Evolutionary conservation across 2,888 invertebrate species (phyloP), one percentile per base, ranked within the genome.

Genomic region (Andrena fulva): DNA sequence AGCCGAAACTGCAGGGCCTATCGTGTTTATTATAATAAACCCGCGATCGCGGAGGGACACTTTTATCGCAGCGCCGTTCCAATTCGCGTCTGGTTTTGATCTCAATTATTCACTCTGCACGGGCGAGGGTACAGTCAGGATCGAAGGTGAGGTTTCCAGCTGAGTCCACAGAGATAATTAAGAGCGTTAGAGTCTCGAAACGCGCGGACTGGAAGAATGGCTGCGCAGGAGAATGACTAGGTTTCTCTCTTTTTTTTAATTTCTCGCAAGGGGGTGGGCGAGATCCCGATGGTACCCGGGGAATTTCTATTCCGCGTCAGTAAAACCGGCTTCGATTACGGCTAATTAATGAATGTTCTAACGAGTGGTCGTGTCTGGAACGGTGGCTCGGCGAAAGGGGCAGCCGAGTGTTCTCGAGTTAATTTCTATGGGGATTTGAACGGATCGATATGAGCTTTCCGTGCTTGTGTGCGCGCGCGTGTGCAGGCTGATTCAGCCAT

Each of bases 371-470:
- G 85, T 74, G 85, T 87, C 87, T 83, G 83, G 77, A 84, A 82
- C 71, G 76, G 76, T 81, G 76, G 63, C 69, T 76, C 64, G 76
- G 81, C 83, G 82, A 87, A 85, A 87, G 89, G 84, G 87, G 81
- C 85, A 87, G 83, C 76, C 85, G 85, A 88, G 87, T 82, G 89
- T 88, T 88, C 87, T 88, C 85, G 84, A 89, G 84, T 88, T 88
- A 88, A 88, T 88, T 88, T 87, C 88, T 89, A 87, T 87, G 79
- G 88, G 88, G 87, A 89, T 88, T 88, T 89, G 82, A 87, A 56
- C 73, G 87, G 87, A 85, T 89, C 89, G 73, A 88, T 89, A 84
- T 59, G 77, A 74, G 69, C 81, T 79, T 81, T 75, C 86, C 83
- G 78, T 68, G 72, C 52, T 71, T 77, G 67, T 79, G 29, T 75